Evolutionary conservation across 2,888 invertebrate genomes (phyloP).

Genomic region (Macrophya annulata): DNA sequence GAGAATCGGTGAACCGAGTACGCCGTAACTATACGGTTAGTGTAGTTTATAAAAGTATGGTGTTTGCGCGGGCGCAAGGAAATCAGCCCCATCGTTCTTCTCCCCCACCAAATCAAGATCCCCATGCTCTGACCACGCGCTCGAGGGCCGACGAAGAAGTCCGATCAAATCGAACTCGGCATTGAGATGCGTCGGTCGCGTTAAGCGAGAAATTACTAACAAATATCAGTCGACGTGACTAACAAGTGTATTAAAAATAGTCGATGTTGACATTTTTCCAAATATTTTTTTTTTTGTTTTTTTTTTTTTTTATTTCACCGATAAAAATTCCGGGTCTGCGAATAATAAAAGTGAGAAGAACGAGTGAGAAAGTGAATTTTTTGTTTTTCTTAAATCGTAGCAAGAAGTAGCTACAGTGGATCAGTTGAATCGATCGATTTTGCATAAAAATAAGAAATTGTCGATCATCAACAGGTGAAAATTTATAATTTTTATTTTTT

Average conservation of each 20-base stretch:
- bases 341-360: background rate
- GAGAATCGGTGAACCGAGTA: conserved; percentile 25
- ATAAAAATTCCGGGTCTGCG: background rate
- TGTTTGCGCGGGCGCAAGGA: conserved; percentile 48
- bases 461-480: conserved; percentile 13
- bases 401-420: background rate
- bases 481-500: background rate
- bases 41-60: background rate
- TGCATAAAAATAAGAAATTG: background rate
- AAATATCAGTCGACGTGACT: conserved; percentile 18
- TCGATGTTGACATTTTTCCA: background rate
- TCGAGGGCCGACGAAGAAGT: conserved; percentile 33
- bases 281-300: background rate
- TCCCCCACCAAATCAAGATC: conserved; percentile 45
- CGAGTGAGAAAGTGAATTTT: background rate
- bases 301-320: background rate
- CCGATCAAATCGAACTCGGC: conserved; percentile 50
- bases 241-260: background rate
- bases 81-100: conserved; percentile 36
- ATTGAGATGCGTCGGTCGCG: conserved; percentile 43
- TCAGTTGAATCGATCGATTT: background rate
- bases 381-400: background rate
- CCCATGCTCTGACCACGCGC: conserved; percentile 53
- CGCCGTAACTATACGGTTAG: background rate
- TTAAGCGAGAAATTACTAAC: background rate